phyloP scores from a whole-genome alignment of 2,113 vertebrate genomes.

The Panthera uncia region DNA sequence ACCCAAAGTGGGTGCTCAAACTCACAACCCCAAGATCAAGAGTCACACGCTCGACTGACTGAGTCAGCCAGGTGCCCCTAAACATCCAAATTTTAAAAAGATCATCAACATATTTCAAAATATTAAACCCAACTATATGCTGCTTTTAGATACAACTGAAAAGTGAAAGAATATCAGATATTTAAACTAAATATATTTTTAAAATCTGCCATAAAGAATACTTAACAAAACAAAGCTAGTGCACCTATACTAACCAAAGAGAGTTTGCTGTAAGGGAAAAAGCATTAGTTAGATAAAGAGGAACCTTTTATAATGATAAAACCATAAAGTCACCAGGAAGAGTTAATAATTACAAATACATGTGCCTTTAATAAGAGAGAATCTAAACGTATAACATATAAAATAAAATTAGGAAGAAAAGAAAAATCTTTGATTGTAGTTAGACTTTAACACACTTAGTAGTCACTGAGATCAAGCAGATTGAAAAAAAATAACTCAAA shows the following conservation, averaged over 20 bases:
- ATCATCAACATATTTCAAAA: not conserved
- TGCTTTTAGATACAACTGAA: not conserved
- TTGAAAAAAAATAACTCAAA: not conserved
- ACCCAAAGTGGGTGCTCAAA: too few relatives aligned
- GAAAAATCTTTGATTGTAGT: not conserved
- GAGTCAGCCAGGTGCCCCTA: too few relatives aligned
- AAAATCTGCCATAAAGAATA: not conserved
- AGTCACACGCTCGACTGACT: too few relatives aligned
- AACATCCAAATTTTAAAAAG: not conserved
- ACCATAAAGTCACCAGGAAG: not conserved
- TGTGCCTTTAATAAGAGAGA: not conserved
- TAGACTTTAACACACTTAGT: not conserved
- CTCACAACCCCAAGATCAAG: too few relatives aligned
- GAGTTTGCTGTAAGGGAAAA: not conserved
- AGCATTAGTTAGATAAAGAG: not conserved
- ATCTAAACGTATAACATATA: not conserved
- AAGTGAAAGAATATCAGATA: not conserved
- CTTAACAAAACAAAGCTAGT: not conserved
- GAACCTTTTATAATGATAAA: not conserved
- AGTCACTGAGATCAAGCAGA: not conserved
- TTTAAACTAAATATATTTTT: not conserved
- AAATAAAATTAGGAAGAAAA: not conserved
- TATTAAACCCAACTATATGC: not conserved
- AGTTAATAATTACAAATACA: not conserved
- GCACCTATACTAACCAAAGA: not conserved